Evolutionary conservation across 23 tunicate species (phyloP), one percentile per base, ranked within the genome.

Genomic region (Botrylloides violaceus): DNA sequence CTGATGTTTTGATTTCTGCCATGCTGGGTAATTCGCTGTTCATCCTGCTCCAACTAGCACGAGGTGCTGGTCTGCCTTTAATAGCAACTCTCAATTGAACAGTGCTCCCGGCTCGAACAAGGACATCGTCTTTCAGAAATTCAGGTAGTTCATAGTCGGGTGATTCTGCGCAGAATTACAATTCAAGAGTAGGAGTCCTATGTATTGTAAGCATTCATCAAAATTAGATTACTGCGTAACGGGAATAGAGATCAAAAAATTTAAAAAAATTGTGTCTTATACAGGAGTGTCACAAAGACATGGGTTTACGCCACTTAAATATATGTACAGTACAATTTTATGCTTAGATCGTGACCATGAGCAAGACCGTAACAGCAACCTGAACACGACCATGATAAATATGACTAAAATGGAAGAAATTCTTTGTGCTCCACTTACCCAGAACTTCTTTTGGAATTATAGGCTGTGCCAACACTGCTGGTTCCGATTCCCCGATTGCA

Each of bases 401-500:
- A n/a, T n/a, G n/a, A n/a, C n/a, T n/a, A 1, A 49, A 49, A 0
- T 1, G 20, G n/a, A 49, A 49, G 58, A n/a, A n/a, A n/a, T n/a
- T n/a, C n/a, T n/a, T n/a, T n/a, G 24, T 0, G 15, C n/a, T 31
- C 31, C 4, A 12, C 58, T 36, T 2, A 68, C 74, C 74, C 18
- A 36, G 56, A 43, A 68, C 37, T 32, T 68, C 74, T 37, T 68
- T 68, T 19, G 74, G 74, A 1, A 68, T 22, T 9, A 43, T 56
- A 4, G 74, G 49, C 24, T 68, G n/a, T 19, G 58, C 22, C 36
- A 68, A 9, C 5, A 18, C 25, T 26, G 31, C 18, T 36, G 74
- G 74, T 68, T 68, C 74, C 26, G 74, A 68, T 37, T 68, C 89
- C 59, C 89, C 89, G 4, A 73, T 77, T 1, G 66, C 48, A 61